phyloP scores from a whole-genome alignment of 2,888 invertebrate genomes.

The Abrostola triplasia region DNA sequence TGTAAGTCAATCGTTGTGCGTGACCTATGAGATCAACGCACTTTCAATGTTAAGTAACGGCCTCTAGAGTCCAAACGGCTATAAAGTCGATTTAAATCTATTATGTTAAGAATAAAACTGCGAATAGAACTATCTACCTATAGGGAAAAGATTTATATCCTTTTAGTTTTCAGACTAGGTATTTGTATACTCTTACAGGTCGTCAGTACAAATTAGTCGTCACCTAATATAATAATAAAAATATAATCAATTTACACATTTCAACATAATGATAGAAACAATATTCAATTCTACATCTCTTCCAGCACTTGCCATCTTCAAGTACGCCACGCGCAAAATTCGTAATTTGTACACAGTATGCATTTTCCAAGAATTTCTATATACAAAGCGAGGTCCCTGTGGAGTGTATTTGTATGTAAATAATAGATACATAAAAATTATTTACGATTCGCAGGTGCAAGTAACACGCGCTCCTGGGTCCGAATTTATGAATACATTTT shows the following conservation, averaged over 20 bases:
- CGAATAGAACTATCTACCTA: not conserved
- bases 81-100: constrained; percentile 53
- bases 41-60: constrained; percentile 77
- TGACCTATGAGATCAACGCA: constrained; percentile 77
- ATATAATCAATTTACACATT: too few species aligned
- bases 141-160: not conserved
- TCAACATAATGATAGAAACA: not conserved
- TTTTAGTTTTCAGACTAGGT: too few species aligned
- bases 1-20: constrained; percentile 62
- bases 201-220: too few species aligned
- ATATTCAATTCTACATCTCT: constrained; percentile 7
- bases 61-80: constrained; percentile 57
- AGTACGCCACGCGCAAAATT: constrained; percentile 26
- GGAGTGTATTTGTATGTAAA: constrained; percentile 60
- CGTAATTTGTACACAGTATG: constrained; percentile 38
- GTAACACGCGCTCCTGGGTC: constrained; percentile 53
- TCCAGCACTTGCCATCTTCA: constrained; percentile 9
- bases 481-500: constrained; percentile 66
- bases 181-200: too few species aligned
- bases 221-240: too few species aligned
- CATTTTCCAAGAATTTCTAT: constrained; percentile 43
- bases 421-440: constrained; percentile 65
- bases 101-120: constrained; percentile 17
- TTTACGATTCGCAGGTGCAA: constrained; percentile 66
- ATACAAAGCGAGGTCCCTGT: constrained; percentile 35